Base-by-base conservation (phyloP, 1,140 invertebrate genomes). In the Pseudachorutes palmiensis region DNA sequence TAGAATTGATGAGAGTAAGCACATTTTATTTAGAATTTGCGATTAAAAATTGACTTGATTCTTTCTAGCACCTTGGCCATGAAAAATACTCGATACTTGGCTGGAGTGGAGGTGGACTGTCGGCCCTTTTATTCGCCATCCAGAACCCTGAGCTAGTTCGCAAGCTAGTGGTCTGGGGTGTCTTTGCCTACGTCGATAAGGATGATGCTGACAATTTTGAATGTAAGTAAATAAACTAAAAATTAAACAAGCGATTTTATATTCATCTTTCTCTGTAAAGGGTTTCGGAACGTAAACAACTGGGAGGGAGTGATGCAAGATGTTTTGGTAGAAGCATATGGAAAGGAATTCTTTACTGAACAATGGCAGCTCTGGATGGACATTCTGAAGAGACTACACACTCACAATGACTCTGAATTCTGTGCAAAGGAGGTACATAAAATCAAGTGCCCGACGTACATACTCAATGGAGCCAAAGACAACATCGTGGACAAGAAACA, bases 401-500 rank as follows among this genome's bases (percentile, higher is more conserved):
- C 57, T 67, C 66, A 59, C 31, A 76, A 64, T 19, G 61, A 31
- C 9, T 78, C 77, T 60, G 76, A 81, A 66, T 75, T 81, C n/a
- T 80, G 78, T 74, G 76, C 75, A 16, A 75, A 75, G 22, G 74
- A 64, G 16, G 30, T 71, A 14, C 55, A 58, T 29, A 68, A 66
- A 74, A 83, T 88, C 68, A 78, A 82, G 36, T 89, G 87, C 71
- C 86, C 87, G 0, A 91, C 88, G 16, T 83, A 91, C 9, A 87
- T 94, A 68, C 72, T 94, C 31, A 88, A 93, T 76, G 91, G 91
- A 1, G 81, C 83, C 51, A 89, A 90, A 75, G 91, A 94, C 79
- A 80, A 84, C 0, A 78, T 91, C 76, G 84, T 94, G 19, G 80
- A 84, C 1, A 74, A 77, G 24, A 83, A 86, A 65, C 92, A 94